phyloP scores from a whole-genome alignment of 2,113 vertebrate species.

The Lepus timidus region DNA sequence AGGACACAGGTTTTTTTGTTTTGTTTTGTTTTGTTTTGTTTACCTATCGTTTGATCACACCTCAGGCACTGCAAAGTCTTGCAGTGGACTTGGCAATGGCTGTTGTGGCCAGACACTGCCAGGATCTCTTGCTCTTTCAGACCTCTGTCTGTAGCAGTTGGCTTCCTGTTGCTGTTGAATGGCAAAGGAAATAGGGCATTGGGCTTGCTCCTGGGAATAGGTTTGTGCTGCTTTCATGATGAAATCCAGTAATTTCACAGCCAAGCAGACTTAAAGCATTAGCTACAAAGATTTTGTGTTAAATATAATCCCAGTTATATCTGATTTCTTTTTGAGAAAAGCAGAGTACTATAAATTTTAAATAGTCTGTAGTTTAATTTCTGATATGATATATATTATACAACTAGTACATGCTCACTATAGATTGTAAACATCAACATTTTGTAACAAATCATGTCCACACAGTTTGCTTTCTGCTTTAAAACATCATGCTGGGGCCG shows the following conservation, averaged over 20 bases:
- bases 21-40: neutral
- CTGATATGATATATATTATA: neutral
- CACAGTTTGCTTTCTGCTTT: conserved; percentile 46
- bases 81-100: neutral
- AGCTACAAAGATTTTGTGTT: conserved; percentile 38
- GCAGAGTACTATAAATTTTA: conserved; percentile 2
- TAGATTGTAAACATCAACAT: conserved; percentile 14
- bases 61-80: neutral
- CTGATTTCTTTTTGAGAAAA: neutral
- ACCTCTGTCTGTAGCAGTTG: neutral
- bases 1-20: neutral
- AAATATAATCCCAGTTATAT: conserved; percentile 6
- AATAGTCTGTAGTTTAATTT: conserved; percentile 39
- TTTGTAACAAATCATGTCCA: neutral
- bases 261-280: neutral
- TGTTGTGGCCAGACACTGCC: neutral
- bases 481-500: neutral
- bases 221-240: conserved; percentile 7
- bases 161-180: neutral
- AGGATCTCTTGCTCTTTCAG: neutral
- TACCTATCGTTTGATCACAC: neutral
- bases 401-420: conserved; percentile 19
- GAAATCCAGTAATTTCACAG: neutral
- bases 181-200: neutral
- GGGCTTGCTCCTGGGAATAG: neutral